Evolutionary conservation across 2,113 vertebrate species (phyloP), one percentile per base, ranked within the genome.

Genomic region (Dromiciops gliroides): DNA sequence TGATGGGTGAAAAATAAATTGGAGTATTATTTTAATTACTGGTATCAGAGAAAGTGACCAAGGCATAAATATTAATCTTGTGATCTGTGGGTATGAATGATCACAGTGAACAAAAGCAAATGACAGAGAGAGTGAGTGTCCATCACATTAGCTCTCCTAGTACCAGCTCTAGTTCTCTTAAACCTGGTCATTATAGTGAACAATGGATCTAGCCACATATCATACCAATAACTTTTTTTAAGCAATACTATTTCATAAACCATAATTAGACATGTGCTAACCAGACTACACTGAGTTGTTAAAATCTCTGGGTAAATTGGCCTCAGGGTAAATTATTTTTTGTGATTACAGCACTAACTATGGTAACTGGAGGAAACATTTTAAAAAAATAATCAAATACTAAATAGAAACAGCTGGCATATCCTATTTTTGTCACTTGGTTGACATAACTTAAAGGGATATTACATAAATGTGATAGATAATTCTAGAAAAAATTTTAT

Each of bases 371-470:
- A 95, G 47, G 14, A 91, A 95, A 51, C 16, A 93, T 92, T 92
- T 94, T 48, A 26, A 53, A 89, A 89, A 47, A 52, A 67, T 91
- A 94, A 67, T 49, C 90, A 93, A 94, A 95, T 37, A 94, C 50
- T 92, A 93, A 94, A 91, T 49, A 90, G 90, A 96, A 92, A 92
- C 91, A 96, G 90, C 83, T 97, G 89, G 90, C 90, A 83, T 75
- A 60, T 53, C 96, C 31, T 96, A 24, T 91, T 95, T 96, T 50
- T 93, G 14, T 93, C 89, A 44, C 95, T 96, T 96, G 97, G 94
- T 93, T 89, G 53, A 92, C 95, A 94, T 89, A 50, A n/a, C 93
- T 95, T 90, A 96, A 49, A 95, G 96, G 94, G 51, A 83, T 24
- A 94, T 92, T 56, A 91, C 28, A 89, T 52, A 91, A 96, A 91